Evolutionary conservation across 2,888 invertebrate genomes (phyloP), one percentile per base, ranked within the genome.

Genomic region (Agrochola circellaris): DNA sequence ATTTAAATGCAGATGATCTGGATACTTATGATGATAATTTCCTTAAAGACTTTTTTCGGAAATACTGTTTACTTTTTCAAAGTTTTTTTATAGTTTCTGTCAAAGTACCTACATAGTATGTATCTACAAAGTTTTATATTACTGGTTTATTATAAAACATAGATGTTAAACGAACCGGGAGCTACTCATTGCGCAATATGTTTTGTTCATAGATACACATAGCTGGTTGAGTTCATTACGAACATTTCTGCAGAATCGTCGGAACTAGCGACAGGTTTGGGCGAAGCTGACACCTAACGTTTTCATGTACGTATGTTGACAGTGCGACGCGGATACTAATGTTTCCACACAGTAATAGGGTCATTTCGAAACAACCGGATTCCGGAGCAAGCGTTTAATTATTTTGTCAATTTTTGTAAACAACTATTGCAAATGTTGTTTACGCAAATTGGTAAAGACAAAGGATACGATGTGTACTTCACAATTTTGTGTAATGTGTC

Each of bases 381-480:
- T 8, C 51, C 20, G 20, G 9, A 34, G 26, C 54, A 15, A 58
- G 48, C 34, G 26, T 48, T 54, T 70, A n/a, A 62, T 62, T 54
- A 48, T 56, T 68, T 79, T 83, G 68, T 71, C 54, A 48, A 68
- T 65, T 68, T 71, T 71, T 17, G 66, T 34, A 79, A 69, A 84
- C 64, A 83, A 56, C 1, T 34, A n/a, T 56, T 34, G 34, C 48
- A 26, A 60, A 72, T 75, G 45, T 61, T 70, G 23, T n/a, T 73
- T 73, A 73, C 20, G 45, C 20, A 48, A 34, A 81, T 48, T 81
- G 0, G 38, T 26, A 56, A 23, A 34, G 56, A 60, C 60, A 75
- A 66, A 61, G 45, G 58, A 60, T 26, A 54, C 42, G 34, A 23
- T 23, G 1, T n/a, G 26, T 15, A 38, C 13, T 30, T 38, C 30